phyloP scores from a whole-genome alignment of 2,888 invertebrate genomes.

The Nephrocerus scutellatus region DNA sequence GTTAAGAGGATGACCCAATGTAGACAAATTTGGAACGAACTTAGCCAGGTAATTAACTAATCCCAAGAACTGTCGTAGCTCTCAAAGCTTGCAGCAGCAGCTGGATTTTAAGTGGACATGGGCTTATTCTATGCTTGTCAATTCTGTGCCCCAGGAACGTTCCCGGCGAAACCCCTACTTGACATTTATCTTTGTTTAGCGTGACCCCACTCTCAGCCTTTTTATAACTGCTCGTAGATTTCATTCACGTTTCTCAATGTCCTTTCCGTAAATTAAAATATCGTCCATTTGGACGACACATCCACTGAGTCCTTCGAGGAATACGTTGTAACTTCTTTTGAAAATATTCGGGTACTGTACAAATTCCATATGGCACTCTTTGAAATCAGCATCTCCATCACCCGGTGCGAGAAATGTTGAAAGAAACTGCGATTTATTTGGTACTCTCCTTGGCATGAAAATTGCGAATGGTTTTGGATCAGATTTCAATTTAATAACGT shows the following conservation, averaged over 20 bases:
- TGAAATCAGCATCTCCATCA: constrained; percentile 2
- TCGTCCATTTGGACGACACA: constrained; percentile 3
- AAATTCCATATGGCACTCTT: constrained; percentile 6
- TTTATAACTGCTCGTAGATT: constrained; percentile 6
- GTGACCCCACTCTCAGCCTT: constrained; percentile 3
- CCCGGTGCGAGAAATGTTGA: constrained; percentile 9
- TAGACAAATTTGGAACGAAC: constrained; percentile 6
- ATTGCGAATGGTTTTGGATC: constrained; percentile 9
- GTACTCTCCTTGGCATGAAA: constrained; percentile 7
- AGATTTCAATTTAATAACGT: constrained; percentile 7
- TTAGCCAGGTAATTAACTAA: constrained; percentile 6
- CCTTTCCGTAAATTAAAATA: constrained; percentile 3
- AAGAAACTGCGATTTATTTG: constrained; percentile 4
- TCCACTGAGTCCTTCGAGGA: not conserved
- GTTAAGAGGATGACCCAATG: constrained; percentile 4
- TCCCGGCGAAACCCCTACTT: constrained; percentile 4
- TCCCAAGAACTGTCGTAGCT: constrained; percentile 11
- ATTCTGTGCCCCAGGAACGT: constrained; percentile 14
- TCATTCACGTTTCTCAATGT: constrained; percentile 3
- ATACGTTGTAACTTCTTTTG: constrained; percentile 1
- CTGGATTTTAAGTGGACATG: constrained; percentile 11
- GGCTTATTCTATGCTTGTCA: constrained; percentile 10
- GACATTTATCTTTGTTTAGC: constrained; percentile 8
- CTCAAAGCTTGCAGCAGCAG: constrained; percentile 5
- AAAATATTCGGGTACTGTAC: constrained; percentile 3